These are phyloP conservation scores for Tetramorium parvispinum DNA, from an alignment of 1,140 invertebrate genomes.

Conservation along the genomic window DNA sequence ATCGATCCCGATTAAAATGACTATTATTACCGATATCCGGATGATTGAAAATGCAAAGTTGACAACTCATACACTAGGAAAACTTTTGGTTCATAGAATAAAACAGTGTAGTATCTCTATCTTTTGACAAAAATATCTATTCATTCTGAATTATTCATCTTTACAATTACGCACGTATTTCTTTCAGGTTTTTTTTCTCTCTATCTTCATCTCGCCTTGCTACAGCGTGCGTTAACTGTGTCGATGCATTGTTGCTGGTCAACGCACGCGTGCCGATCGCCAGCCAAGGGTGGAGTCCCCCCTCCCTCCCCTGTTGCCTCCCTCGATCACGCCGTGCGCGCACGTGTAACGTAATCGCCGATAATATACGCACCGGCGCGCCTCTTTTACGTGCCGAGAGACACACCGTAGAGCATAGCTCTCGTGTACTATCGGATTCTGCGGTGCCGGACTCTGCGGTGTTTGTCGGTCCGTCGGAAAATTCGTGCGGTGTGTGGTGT, in stretches of 20 bases:
- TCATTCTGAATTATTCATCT: neutral
- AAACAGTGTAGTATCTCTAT: neutral
- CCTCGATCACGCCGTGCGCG: neutral
- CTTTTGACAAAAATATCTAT: neutral
- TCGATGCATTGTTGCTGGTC: slow-evolving; percentile 30
- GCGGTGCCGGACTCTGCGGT: slow-evolving; percentile 14
- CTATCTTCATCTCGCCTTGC: neutral
- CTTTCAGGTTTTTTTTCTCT: neutral
- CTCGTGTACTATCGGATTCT: slow-evolving; percentile 33
- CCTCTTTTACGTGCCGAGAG: slow-evolving; percentile 30
- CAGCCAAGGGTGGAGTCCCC: neutral
- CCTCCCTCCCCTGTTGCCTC: neutral
- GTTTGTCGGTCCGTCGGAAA: slow-evolving; percentile 30
- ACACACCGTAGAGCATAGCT: neutral
- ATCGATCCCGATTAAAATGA: neutral
- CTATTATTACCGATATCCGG: neutral
- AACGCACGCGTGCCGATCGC: slow-evolving; percentile 47
- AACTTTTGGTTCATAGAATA: too few relatives aligned
- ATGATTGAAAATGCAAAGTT: neutral
- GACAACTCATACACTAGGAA: too few relatives aligned
- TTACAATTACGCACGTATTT: neutral
- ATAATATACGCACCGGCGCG: slow-evolving; percentile 44
- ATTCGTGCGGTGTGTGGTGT: slow-evolving; percentile 39
- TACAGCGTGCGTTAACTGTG: neutral
- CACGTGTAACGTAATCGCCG: slow-evolving; percentile 58